phyloP scores from a whole-genome alignment of 1,140 invertebrate genomes.

The Orchesella cincta region DNA sequence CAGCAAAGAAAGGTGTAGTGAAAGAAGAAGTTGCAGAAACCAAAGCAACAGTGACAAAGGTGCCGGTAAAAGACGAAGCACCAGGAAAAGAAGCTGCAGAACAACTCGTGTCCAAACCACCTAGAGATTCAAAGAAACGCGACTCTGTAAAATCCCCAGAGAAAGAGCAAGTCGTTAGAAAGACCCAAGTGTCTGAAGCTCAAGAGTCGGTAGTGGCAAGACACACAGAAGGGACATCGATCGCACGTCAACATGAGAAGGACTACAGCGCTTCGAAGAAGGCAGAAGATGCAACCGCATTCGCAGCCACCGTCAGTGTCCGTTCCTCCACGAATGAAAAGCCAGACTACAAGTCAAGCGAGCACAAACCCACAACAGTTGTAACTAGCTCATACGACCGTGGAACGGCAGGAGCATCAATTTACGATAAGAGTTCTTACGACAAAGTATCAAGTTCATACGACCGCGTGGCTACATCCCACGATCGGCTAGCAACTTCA shows the following conservation, averaged over 20 bases:
- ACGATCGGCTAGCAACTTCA: neutral
- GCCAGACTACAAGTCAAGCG: no score
- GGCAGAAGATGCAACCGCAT: slow-evolving; percentile 29
- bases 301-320: neutral
- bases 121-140: slow-evolving; percentile 48
- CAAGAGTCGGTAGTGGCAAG: slow-evolving; percentile 35
- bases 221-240: slow-evolving; percentile 39
- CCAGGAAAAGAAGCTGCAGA: slow-evolving; percentile 51
- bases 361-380: no score
- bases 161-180: slow-evolving; percentile 36
- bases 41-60: no score
- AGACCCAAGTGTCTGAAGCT: slow-evolving; percentile 37
- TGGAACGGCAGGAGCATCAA: neutral
- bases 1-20: slow-evolving; percentile 45
- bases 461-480: neutral
- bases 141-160: slow-evolving; percentile 39
- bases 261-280: slow-evolving; percentile 50
- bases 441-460: no score
- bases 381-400: slow-evolving; percentile 1
- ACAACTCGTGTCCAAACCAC: slow-evolving; percentile 47
- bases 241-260: slow-evolving; percentile 53
- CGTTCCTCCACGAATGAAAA: no score
- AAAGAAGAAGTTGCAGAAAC: slow-evolving; percentile 48
- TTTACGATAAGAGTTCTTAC: no score
- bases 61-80: slow-evolving; percentile 49